A percentile compares a stretch with the other conserved stretches of the same genome.
These are phyloP conservation scores for Megatriorchis doriae DNA, from an alignment of 2,113 vertebrate species.

Conservation along the genomic window DNA sequence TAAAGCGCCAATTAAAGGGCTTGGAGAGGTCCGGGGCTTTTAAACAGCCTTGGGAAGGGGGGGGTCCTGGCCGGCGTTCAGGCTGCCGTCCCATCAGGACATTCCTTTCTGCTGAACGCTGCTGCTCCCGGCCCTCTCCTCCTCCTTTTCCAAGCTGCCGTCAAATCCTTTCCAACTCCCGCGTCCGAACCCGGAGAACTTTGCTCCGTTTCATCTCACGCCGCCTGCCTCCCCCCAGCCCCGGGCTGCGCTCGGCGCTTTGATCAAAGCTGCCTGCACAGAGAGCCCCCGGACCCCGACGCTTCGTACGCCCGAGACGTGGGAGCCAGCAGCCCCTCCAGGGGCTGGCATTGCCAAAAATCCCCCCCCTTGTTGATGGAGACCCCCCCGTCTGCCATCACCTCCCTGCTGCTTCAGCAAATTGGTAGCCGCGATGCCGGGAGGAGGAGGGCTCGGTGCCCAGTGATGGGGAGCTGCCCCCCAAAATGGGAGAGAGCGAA, in stretches of 20 bases:
- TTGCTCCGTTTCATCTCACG: conserved; percentile 40
- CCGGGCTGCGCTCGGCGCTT: neutral
- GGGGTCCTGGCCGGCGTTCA: conserved; percentile 25
- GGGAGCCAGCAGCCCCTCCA: neutral
- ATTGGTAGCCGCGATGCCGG: neutral
- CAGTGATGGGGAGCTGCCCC: neutral
- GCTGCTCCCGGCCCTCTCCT: conserved; percentile 46
- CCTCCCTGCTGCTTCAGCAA: neutral
- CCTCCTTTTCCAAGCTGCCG: conserved; percentile 49
- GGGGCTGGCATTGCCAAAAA: neutral
- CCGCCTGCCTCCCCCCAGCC: neutral
- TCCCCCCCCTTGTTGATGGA: neutral
- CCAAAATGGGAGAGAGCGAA: neutral
- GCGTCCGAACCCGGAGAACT: conserved; percentile 37
- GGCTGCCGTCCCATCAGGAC: conserved; percentile 54
- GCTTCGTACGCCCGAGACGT: neutral
- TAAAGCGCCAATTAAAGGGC: conserved; percentile 58
- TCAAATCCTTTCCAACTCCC: conserved; percentile 46
- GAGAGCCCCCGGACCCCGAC: neutral
- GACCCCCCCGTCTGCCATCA: neutral
- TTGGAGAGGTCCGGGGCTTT: conserved; percentile 53
- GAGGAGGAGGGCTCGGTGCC: neutral
- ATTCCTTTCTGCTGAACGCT: conserved; percentile 63
- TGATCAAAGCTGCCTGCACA: neutral
- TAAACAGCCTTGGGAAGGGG: conserved; percentile 24